Evolutionary conservation across 2,113 vertebrate species (phyloP), one percentile per base, ranked within the genome.

Genomic region (Dicaeum eximium): DNA sequence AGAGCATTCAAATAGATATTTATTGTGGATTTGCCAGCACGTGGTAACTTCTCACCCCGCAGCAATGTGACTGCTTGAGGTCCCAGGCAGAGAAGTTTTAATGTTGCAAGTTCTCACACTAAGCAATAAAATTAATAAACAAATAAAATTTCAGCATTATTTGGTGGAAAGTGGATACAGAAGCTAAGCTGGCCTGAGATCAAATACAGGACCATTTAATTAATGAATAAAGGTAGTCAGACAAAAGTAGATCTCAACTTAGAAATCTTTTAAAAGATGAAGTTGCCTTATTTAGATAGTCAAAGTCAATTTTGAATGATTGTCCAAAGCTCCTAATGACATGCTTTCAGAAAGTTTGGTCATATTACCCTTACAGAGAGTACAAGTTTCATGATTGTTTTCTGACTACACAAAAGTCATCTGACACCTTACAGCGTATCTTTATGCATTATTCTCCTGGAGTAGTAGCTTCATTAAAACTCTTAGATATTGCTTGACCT

Each of bases 1-100:
- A 85, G 64, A 77, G 31, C 71, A 75, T 86, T 92, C 62, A 93
- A 81, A 92, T 54, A 87, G 85, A 67, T 66, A 92, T 88, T 86
- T 92, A 84, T 73, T 80, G 69, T 80, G 64, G 33, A 58, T 77
- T 72, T 83, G 15, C 47, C 66, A 91, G 48, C 37, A 53, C 28
- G 15, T 4, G 14, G 61, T 61, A 57, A n/a, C 37, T 80, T 89
- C 33, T 78, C 25, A 74, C 21, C 51, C 56, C 0, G 1, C 27
- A 87, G 69, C 58, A 74, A 64, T 24, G 9, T 14, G 30, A n/a
- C 20, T 83, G 44, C 40, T 80, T 70, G 40, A 78, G 15, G 27
- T 81, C 60, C 56, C 40, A 51, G 65, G 27, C 24, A 75, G 9
- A 60, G 44, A 71, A 77, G 17, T 87, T 91, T 71, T 81, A 48